phyloP scores from a whole-genome alignment of 1,140 invertebrate species.

The Lepeophtheirus salmonis region DNA sequence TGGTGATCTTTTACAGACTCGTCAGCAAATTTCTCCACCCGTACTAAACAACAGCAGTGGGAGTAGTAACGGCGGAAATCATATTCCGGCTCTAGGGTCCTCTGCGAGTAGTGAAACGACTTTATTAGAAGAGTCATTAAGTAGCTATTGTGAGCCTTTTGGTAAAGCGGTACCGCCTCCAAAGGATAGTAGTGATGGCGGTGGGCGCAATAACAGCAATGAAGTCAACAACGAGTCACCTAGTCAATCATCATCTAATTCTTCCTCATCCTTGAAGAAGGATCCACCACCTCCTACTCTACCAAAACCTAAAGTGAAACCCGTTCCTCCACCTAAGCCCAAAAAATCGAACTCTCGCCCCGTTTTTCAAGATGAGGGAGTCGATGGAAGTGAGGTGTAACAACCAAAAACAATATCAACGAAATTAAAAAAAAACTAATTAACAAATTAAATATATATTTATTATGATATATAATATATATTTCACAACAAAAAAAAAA shows the following conservation, averaged over 20 bases:
- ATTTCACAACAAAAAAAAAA: too few relatives aligned
- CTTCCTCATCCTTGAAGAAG: constrained; percentile 14
- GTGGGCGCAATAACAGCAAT: background rate
- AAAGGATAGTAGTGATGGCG: constrained; percentile 5
- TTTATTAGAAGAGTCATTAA: constrained; percentile 16
- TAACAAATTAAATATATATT: too few relatives aligned
- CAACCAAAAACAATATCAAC: too few relatives aligned
- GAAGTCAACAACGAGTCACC: constrained; percentile 5
- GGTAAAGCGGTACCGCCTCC: constrained; percentile 6
- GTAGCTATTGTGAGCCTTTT: constrained; percentile 19
- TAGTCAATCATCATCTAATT: constrained; percentile 9
- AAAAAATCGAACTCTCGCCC: constrained; percentile 18
- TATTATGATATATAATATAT: too few relatives aligned
- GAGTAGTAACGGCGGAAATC: too few relatives aligned
- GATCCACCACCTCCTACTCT: constrained; percentile 26
- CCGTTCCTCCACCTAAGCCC: constrained; percentile 17
- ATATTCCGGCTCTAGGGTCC: background rate
- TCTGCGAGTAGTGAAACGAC: constrained; percentile 2
- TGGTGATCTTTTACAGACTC: too few relatives aligned
- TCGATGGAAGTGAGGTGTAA: constrained; percentile 26
- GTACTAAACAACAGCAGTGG: background rate
- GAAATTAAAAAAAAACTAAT: too few relatives aligned
- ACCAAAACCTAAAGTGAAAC: constrained; percentile 25
- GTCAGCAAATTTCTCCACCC: too few relatives aligned
- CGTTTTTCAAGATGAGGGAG: constrained; percentile 22